These are phyloP conservation scores for Sanderia malayensis DNA, from an alignment of 30 jellyfish, hydroid and myxozoan genomes.

Conservation along the genomic window DNA sequence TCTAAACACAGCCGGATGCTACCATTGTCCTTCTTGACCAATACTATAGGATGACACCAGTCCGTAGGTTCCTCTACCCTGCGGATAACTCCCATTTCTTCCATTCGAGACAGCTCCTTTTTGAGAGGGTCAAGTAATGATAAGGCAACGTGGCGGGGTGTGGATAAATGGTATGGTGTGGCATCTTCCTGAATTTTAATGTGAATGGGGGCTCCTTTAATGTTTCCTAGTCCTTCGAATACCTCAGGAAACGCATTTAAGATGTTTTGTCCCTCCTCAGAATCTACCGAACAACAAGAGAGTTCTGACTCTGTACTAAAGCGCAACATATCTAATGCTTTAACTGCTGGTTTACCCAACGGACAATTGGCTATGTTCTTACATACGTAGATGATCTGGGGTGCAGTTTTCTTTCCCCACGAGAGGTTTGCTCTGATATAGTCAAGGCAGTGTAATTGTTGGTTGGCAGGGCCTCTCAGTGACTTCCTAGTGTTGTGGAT, in stretches of 20 bases:
- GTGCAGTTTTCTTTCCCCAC: neutral
- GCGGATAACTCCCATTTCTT: constrained; percentile 21
- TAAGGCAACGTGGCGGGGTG: constrained; percentile 42
- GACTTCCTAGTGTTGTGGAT: neutral
- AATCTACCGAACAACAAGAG: neutral
- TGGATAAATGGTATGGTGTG: constrained; percentile 31
- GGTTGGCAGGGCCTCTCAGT: constrained; percentile 19
- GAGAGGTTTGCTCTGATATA: neutral
- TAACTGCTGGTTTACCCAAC: constrained; percentile 29
- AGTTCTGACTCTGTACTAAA: neutral
- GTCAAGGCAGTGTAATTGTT: constrained; percentile 5
- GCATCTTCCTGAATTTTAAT: constrained; percentile 9
- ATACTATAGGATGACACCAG: constrained; percentile 42
- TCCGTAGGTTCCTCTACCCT: constrained; percentile 34
- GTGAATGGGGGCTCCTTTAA: constrained; percentile 51
- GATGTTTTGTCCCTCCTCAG: constrained; percentile 2
- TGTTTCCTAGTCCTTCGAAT: constrained; percentile 26
- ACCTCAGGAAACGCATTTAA: constrained; percentile 17
- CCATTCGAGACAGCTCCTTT: constrained; percentile 46
- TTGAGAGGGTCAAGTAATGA: constrained; percentile 39
- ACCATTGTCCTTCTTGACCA: constrained; percentile 7
- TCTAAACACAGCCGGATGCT: constrained; percentile 27
- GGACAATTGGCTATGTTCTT: neutral
- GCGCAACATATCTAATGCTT: neutral
- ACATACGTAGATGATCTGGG: constrained; percentile 14